Conservation (phyloP, 2,888 invertebrate genomes). For the Cerastoderma edule region DNA sequence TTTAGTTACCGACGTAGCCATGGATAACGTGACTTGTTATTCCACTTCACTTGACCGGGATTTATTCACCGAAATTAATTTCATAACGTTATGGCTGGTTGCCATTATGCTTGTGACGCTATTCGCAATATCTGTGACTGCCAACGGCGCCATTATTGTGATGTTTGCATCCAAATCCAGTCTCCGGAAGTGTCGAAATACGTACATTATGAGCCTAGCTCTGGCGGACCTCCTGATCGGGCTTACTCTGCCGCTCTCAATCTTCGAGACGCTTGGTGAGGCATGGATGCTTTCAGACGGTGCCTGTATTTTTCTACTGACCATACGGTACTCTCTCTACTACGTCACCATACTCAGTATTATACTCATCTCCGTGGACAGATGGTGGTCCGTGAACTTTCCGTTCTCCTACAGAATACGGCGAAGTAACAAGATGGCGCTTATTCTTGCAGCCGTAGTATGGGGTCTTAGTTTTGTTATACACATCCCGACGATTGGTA, state of each 20-base stretch:
- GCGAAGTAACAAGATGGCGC: constrained; percentile 67
- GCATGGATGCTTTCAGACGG: constrained; percentile 57
- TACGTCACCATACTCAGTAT: constrained; percentile 77
- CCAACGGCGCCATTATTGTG: constrained; percentile 71
- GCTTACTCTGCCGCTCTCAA: constrained; percentile 70
- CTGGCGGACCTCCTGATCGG: constrained; percentile 75
- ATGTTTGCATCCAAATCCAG: constrained; percentile 69
- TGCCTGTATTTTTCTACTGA: constrained; percentile 65
- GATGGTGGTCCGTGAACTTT: constrained; percentile 78
- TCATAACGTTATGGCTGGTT: constrained; percentile 46
- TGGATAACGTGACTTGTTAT: constrained; percentile 41
- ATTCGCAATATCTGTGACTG: constrained; percentile 66
- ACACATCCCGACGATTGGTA: constrained; percentile 67
- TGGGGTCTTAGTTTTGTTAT: constrained; percentile 72
- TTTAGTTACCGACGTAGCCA: too few species aligned
- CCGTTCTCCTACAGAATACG: constrained; percentile 77
- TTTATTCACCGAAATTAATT: constrained; percentile 33
- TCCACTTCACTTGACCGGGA: background rate
- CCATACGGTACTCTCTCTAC: constrained; percentile 66
- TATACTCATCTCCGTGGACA: constrained; percentile 74
- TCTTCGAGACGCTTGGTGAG: constrained; percentile 67
- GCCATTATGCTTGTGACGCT: constrained; percentile 68
- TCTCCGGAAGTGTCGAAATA: constrained; percentile 73
- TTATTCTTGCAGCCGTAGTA: constrained; percentile 59
- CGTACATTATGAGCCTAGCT: constrained; percentile 75